Percentiles rank a stretch among this genome's conserved stretches.
These are phyloP conservation scores for Platynereis dumerilii DNA, from an alignment of 2,888 invertebrate genomes.

Conservation along the genomic window DNA sequence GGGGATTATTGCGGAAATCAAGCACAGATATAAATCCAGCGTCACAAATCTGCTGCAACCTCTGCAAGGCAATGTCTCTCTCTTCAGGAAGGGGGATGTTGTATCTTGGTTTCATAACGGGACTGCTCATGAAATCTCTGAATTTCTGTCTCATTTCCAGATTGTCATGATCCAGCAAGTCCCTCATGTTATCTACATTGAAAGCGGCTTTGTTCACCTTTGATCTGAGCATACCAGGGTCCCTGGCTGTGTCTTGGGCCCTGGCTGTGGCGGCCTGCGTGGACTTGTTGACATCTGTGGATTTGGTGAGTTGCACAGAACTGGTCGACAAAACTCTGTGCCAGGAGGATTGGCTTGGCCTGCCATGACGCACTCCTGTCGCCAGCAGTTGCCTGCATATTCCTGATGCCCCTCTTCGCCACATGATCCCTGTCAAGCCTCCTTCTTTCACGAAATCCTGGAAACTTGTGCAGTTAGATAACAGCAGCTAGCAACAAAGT, in stretches of 20 bases:
- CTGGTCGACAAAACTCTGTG: too few relatives aligned
- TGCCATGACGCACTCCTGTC: too few relatives aligned
- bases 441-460: too few relatives aligned
- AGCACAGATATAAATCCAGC: conserved; percentile 43
- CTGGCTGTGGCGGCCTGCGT: conserved; percentile 1
- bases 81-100: conserved; percentile 41
- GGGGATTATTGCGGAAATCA: conserved; percentile 42
- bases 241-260: neutral
- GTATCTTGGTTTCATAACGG: conserved; percentile 37
- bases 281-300: too few relatives aligned
- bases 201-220: conserved; percentile 23
- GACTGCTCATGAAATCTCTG: conserved; percentile 34
- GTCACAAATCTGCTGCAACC: conserved; percentile 42
- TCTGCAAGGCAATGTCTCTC: conserved; percentile 38
- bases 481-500: too few relatives aligned
- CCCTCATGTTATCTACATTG: conserved; percentile 34
- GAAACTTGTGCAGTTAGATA: too few relatives aligned
- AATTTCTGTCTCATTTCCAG: conserved; percentile 41
- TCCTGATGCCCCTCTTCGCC: too few relatives aligned
- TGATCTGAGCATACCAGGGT: conserved; percentile 14
- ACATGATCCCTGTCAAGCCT: too few relatives aligned
- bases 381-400: too few relatives aligned
- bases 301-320: too few relatives aligned
- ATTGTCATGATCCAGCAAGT: conserved; percentile 42
- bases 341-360: too few relatives aligned